Evolutionary conservation across 2,797 vertebrate genomes (phyloP).

Genomic region (Phoebastria nigripes): DNA sequence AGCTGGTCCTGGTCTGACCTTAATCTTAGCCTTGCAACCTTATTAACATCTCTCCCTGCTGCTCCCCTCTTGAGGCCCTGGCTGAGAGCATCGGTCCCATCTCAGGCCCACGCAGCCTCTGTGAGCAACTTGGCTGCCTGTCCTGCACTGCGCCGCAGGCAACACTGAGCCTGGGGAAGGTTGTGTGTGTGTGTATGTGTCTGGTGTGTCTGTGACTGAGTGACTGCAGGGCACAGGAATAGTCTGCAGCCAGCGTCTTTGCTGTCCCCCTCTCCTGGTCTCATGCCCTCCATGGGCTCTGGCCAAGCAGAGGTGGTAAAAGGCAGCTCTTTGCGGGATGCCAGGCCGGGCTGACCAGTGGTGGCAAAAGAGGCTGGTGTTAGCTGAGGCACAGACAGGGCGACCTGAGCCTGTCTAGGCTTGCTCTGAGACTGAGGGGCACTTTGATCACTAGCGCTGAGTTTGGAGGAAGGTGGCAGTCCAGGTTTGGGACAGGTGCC

Average conservation of each 20-base stretch:
- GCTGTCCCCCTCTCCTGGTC: not conserved
- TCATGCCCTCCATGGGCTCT: not conserved
- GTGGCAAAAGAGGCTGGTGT: not conserved
- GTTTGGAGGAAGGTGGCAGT: not conserved
- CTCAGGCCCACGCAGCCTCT: not conserved
- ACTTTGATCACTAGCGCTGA: not conserved
- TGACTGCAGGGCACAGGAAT: not conserved
- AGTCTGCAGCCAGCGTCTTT: not conserved
- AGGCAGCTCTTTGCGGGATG: not conserved
- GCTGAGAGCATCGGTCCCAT: not conserved
- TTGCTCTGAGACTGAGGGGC: not conserved
- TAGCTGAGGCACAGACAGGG: not conserved
- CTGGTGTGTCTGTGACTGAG: not conserved
- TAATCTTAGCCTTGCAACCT: conserved; percentile 52
- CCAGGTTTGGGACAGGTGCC: not conserved
- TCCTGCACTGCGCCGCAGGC: not conserved
- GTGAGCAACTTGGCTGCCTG: not conserved
- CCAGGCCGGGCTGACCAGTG: not conserved
- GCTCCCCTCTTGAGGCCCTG: not conserved
- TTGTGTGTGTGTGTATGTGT: not conserved
- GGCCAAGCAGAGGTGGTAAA: not conserved
- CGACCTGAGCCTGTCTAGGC: not conserved
- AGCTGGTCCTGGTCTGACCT: conserved; percentile 1
- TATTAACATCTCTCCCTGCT: conserved; percentile 52
- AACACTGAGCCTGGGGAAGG: not conserved